Conservation (phyloP, 2,888 invertebrate species). For the Drosophila suboccidentalis region DNA sequence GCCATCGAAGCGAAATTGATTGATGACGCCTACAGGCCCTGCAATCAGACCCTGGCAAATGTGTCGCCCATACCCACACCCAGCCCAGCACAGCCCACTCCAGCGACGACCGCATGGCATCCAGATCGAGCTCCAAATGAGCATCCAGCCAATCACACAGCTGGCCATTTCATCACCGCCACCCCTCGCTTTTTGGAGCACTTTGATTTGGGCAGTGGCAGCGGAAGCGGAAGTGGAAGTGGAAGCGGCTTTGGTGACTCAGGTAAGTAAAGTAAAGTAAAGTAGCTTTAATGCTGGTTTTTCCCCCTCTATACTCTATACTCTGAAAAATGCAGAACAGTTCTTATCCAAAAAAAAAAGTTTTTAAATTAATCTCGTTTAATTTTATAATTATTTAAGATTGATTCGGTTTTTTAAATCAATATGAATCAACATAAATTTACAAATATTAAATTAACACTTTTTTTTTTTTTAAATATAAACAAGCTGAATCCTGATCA, state of each 20-base stretch:
- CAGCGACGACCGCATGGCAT: constrained; percentile 50
- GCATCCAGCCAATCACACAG: constrained; percentile 16
- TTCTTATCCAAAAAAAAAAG: too few relatives aligned
- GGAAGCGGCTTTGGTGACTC: constrained; percentile 46
- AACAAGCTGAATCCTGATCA: too few relatives aligned
- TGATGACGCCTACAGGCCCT: constrained; percentile 80
- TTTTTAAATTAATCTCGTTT: too few relatives aligned
- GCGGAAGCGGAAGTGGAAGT: neutral
- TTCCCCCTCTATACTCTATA: neutral
- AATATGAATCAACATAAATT: too few relatives aligned
- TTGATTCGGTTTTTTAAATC: too few relatives aligned
- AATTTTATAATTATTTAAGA: too few relatives aligned
- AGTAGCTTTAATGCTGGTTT: constrained; percentile 32
- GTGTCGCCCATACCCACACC: constrained; percentile 54
- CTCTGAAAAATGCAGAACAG: too few relatives aligned
- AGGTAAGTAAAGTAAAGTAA: constrained; percentile 32
- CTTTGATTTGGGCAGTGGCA: constrained; percentile 37
- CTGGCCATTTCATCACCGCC: constrained; percentile 5
- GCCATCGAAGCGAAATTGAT: constrained; percentile 71
- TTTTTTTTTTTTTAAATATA: too few relatives aligned
- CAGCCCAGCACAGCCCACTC: constrained; percentile 26
- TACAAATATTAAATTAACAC: too few relatives aligned
- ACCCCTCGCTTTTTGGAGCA: constrained; percentile 18
- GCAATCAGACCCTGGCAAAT: constrained; percentile 75
- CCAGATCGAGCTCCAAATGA: constrained; percentile 10